Percentiles rank a stretch among this genome's conserved stretches.
phyloP scores from a whole-genome alignment of 2,888 invertebrate species.

The Fragum fragum region DNA sequence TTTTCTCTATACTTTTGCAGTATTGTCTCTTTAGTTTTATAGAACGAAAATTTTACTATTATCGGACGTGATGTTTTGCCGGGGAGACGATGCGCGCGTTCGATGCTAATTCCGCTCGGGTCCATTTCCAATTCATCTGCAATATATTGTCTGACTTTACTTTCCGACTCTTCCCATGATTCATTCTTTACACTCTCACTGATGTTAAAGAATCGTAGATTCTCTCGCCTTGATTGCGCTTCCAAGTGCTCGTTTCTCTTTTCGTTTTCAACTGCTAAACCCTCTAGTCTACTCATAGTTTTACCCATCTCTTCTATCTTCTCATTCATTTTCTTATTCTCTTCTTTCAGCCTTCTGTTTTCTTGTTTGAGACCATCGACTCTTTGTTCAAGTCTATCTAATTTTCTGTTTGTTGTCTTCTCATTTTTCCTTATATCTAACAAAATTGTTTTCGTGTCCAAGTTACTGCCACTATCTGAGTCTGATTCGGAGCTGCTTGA shows the following conservation, averaged over 20 bases:
- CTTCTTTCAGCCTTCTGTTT: conserved; percentile 1
- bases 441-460: conserved; percentile 8
- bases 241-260: conserved; percentile 10
- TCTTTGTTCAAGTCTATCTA: conserved; percentile 5
- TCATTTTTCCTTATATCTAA: conserved; percentile 3
- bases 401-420: conserved; percentile 13
- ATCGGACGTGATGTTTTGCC: background rate
- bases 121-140: conserved; percentile 14
- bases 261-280: background rate
- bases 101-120: background rate
- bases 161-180: conserved; percentile 11
- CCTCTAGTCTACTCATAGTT: conserved; percentile 8
- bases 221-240: conserved; percentile 12
- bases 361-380: background rate
- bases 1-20: too few species aligned
- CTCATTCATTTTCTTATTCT: conserved; percentile 8
- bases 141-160: conserved; percentile 9
- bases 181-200: background rate
- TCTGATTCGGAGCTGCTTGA: conserved; percentile 5
- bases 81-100: conserved; percentile 13
- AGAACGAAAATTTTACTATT: too few species aligned
- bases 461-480: background rate
- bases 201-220: conserved; percentile 6
- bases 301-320: conserved; percentile 1
- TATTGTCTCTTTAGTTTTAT: too few species aligned